A percentile compares a stretch with the other conserved stretches of the same genome.
Evolutionary conservation across 2,113 vertebrate genomes (phyloP).

Genomic region (Chloropsis cyanopogon): DNA sequence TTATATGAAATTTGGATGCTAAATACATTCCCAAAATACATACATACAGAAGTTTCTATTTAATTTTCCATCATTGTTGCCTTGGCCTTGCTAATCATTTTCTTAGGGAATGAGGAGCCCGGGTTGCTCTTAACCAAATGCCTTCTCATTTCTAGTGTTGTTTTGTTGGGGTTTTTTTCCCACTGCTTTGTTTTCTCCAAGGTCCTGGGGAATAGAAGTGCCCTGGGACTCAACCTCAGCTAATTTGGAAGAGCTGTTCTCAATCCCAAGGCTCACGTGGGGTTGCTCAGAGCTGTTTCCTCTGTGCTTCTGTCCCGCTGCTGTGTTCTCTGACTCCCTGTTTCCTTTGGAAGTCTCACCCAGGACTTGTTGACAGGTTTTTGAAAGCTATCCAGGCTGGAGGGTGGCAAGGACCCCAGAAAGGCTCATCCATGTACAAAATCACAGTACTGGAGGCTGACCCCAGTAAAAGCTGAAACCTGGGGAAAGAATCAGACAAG

Average conservation of each 20-base stretch:
- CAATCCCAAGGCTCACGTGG: neutral
- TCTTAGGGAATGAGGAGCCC: neutral
- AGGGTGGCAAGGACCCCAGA: neutral
- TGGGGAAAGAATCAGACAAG: neutral
- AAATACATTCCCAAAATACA: neutral
- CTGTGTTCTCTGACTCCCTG: neutral
- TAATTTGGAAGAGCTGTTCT: neutral
- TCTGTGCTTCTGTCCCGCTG: neutral
- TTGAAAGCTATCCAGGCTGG: neutral
- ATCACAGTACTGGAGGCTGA: neutral
- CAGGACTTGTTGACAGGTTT: neutral
- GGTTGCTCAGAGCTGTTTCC: neutral
- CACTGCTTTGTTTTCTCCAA: neutral
- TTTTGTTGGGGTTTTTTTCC: neutral
- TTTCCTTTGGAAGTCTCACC: neutral
- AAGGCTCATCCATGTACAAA: neutral
- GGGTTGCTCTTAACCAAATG: neutral
- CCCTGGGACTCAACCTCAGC: neutral
- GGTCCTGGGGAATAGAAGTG: neutral
- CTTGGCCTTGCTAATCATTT: neutral
- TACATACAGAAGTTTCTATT: neutral
- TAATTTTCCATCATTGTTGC: neutral
- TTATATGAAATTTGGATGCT: neutral
- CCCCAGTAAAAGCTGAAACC: neutral
- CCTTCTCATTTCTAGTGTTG: neutral